Evolutionary conservation across 1,140 invertebrate genomes (phyloP).

Genomic region (Meloidogyne chitwoodi): DNA sequence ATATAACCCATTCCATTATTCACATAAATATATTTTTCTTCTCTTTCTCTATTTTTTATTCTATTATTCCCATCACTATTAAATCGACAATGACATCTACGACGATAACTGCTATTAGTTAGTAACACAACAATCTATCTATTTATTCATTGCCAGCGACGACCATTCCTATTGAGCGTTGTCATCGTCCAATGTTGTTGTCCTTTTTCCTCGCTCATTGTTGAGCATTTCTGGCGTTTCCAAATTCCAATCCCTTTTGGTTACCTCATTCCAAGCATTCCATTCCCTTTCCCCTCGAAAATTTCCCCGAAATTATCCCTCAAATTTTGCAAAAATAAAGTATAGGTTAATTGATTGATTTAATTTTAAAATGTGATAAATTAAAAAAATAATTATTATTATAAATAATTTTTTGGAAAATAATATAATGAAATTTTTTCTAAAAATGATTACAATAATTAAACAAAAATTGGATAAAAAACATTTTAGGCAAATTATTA

Average conservation of each 20-base stretch:
- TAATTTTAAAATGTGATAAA: not conserved
- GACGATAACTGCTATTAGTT: not conserved
- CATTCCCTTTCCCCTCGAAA: not conserved
- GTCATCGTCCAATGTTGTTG: not conserved
- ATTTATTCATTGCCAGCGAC: not conserved
- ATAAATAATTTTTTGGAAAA: not conserved
- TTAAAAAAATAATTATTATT: not conserved
- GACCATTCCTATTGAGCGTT: not conserved
- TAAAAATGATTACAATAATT: not conserved
- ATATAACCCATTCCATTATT: not conserved
- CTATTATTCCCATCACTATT: not conserved
- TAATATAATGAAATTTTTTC: not conserved
- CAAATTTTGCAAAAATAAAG: not conserved
- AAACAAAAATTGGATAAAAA: not conserved
- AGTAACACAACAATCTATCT: not conserved
- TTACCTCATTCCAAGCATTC: conserved; percentile 10
- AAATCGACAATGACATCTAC: not conserved
- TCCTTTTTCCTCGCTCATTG: not conserved
- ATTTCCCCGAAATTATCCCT: conserved; percentile 1
- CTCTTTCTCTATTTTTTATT: not conserved
- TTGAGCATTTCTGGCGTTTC: conserved; percentile 9
- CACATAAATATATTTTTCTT: not conserved
- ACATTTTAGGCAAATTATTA: too few species aligned
- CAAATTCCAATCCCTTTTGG: conserved; percentile 4
- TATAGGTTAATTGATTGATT: not conserved